phyloP scores from a whole-genome alignment of 2,113 vertebrate species.

The Crotalus tigris region DNA sequence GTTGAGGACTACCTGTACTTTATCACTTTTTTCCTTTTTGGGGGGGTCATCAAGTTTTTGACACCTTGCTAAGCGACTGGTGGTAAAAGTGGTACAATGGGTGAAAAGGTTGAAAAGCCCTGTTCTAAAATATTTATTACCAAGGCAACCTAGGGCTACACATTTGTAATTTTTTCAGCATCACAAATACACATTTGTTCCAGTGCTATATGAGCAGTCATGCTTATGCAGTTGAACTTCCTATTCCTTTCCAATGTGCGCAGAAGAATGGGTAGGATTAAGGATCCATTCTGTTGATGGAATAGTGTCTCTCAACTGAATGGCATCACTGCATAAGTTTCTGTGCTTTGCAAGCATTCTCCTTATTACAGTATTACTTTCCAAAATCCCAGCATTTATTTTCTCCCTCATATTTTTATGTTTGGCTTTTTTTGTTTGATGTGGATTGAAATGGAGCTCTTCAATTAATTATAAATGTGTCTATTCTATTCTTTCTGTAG shows the following conservation, averaged over 20 bases:
- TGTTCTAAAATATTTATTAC: background rate
- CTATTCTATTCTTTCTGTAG: slow-evolving; percentile 68
- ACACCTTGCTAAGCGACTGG: too few relatives aligned
- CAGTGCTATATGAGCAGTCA: background rate
- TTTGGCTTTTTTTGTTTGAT: background rate
- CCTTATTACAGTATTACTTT: background rate
- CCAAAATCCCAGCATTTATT: background rate
- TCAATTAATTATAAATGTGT: slow-evolving; percentile 29
- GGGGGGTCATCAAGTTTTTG: too few relatives aligned
- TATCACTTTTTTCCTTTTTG: too few relatives aligned
- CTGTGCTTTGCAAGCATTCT: background rate
- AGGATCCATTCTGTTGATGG: background rate
- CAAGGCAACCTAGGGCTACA: background rate
- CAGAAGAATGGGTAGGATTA: background rate
- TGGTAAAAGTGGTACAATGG: too few relatives aligned
- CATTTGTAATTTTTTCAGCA: background rate
- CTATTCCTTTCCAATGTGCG: background rate
- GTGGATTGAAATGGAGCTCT: background rate
- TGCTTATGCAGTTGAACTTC: background rate
- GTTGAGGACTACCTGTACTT: too few relatives aligned
- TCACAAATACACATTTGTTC: background rate
- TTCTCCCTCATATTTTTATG: background rate
- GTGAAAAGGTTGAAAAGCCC: too few relatives aligned
- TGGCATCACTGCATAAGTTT: background rate
- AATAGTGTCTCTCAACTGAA: background rate